phyloP scores from a whole-genome alignment of 2,113 vertebrate species.

The Cardinalis cardinalis region DNA sequence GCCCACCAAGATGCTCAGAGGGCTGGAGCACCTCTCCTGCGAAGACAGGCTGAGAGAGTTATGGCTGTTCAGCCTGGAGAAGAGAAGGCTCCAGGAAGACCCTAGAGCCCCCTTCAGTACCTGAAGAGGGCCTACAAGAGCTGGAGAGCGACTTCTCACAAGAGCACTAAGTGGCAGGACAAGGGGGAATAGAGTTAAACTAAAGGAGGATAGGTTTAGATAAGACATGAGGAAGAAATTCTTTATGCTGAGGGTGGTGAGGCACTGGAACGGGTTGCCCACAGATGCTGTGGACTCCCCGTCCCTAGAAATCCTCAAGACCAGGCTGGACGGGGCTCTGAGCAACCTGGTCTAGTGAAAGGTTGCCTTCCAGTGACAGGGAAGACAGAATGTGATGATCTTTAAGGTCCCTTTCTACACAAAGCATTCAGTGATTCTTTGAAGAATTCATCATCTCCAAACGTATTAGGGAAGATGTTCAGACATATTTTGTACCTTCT shows the following conservation, averaged over 20 bases:
- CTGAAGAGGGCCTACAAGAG: neutral
- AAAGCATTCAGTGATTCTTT: neutral
- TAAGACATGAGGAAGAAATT: neutral
- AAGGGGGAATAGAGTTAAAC: neutral
- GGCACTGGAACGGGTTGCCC: neutral
- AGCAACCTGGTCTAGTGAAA: neutral
- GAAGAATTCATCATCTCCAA: neutral
- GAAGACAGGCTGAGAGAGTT: neutral
- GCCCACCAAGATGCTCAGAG: neutral
- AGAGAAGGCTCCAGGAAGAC: neutral
- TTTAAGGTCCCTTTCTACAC: neutral
- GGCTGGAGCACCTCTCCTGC: neutral
- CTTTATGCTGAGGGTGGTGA: neutral
- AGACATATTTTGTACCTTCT: neutral
- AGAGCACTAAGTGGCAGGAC: too few relatives aligned
- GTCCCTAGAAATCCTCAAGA: neutral
- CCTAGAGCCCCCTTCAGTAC: neutral
- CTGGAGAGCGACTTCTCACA: neutral
- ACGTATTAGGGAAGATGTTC: neutral
- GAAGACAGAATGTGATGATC: neutral
- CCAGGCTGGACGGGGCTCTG: neutral
- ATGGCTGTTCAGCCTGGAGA: neutral
- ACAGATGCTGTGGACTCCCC: neutral
- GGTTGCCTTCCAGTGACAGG: neutral
- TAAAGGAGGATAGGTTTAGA: neutral